Percentiles rank a stretch among this genome's conserved stretches.
phyloP scores from a whole-genome alignment of 2,797 vertebrate species.

The Lophius americanus region DNA sequence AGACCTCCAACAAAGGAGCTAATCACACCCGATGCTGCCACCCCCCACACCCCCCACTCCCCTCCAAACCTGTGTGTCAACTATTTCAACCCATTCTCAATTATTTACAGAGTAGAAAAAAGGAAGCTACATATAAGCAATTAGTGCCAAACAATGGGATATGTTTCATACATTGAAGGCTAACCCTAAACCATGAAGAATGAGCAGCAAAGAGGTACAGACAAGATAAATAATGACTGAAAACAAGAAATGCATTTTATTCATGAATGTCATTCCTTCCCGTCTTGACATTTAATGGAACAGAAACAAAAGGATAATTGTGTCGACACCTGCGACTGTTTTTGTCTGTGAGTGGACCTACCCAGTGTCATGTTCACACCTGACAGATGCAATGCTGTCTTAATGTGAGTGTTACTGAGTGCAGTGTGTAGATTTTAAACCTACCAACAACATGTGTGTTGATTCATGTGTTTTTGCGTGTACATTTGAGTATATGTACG shows the following conservation, averaged over 20 bases:
- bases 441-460: conserved; percentile 54
- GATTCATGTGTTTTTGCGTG: conserved; percentile 32
- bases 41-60: conserved; percentile 52
- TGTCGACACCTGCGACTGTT: conserved; percentile 45
- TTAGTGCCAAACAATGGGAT: conserved; percentile 18
- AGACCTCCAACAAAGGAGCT: conserved; percentile 89
- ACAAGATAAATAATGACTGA: conserved; percentile 21
- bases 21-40: conserved; percentile 86
- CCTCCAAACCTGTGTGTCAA: conserved; percentile 39
- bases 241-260: conserved; percentile 13
- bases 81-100: conserved; percentile 22
- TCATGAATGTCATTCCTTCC: conserved; percentile 16
- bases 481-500: conserved; percentile 54
- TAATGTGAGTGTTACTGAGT: conserved; percentile 41
- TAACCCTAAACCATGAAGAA: neutral
- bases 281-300: conserved; percentile 11
- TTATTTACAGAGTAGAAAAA: conserved; percentile 19
- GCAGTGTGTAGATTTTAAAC: conserved; percentile 31
- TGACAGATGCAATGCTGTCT: conserved; percentile 78
- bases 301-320: conserved; percentile 39
- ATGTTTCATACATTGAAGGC: no score
- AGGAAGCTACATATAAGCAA: conserved; percentile 16
- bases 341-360: conserved; percentile 63
- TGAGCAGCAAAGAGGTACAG: conserved; percentile 5
- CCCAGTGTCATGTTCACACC: conserved; percentile 82